Evolutionary conservation across 2,888 invertebrate species (phyloP).

Genomic region (Sipha maydis): DNA sequence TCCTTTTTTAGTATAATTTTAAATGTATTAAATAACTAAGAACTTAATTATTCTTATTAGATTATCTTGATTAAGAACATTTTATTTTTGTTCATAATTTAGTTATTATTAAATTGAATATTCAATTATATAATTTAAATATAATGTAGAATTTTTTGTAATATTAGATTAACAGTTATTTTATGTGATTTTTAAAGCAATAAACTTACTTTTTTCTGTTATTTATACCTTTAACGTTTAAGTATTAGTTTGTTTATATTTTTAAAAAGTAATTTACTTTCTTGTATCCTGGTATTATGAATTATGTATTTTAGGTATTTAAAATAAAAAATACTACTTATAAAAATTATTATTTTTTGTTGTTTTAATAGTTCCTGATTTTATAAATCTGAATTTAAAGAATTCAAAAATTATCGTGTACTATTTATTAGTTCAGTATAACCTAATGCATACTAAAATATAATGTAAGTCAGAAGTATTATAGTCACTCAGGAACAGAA

Average conservation of each 20-base stretch:
- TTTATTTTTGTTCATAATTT: constrained; percentile 21
- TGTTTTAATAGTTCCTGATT: not conserved
- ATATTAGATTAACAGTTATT: constrained; percentile 11
- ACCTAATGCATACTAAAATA: too few relatives aligned
- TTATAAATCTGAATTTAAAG: not conserved
- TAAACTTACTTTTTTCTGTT: constrained; percentile 40
- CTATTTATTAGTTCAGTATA: too few relatives aligned
- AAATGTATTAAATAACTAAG: not conserved
- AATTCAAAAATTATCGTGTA: not conserved
- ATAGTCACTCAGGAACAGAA: too few relatives aligned
- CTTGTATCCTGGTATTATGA: not conserved
- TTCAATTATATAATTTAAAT: too few relatives aligned
- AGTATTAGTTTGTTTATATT: not conserved
- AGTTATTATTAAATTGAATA: not conserved
- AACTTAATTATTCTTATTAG: not conserved
- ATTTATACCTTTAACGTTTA: not conserved
- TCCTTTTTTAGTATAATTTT: constrained; percentile 35
- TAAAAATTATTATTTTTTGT: not conserved
- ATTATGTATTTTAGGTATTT: not conserved
- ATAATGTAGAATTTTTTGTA: too few relatives aligned
- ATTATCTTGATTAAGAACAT: not conserved
- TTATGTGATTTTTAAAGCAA: constrained; percentile 52
- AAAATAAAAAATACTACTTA: not conserved
- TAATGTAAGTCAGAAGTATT: too few relatives aligned
- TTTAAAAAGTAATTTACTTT: not conserved